phyloP scores from a whole-genome alignment of 2,888 invertebrate species.

The Proisotoma minuta region DNA sequence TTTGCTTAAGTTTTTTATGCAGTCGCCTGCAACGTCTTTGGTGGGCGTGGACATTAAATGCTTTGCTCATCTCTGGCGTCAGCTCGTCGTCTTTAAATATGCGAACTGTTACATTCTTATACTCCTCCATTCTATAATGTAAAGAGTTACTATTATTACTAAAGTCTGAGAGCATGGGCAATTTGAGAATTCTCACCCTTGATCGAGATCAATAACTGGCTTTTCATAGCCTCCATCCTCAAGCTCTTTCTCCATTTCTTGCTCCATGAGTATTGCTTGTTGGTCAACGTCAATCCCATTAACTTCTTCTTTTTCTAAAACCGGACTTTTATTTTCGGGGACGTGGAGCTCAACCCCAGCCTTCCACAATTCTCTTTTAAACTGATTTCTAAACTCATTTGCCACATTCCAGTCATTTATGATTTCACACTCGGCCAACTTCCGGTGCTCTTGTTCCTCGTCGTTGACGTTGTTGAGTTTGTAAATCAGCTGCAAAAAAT shows the following conservation, averaged over 20 bases:
- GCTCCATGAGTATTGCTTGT: too few relatives aligned
- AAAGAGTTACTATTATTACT: too few relatives aligned
- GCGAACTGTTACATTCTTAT: conserved; percentile 57
- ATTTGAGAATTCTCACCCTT: conserved; percentile 23
- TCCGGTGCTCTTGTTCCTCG: conserved; percentile 30
- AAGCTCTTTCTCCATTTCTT: too few relatives aligned
- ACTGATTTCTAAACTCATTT: conserved; percentile 58
- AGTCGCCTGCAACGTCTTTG: conserved; percentile 57
- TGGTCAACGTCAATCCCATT: too few relatives aligned
- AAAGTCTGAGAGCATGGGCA: too few relatives aligned
- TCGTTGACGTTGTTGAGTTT: conserved; percentile 54
- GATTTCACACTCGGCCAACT: conserved; percentile 65
- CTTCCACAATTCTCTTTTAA: conserved; percentile 57
- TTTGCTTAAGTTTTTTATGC: conserved; percentile 50
- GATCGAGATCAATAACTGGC: conserved; percentile 38
- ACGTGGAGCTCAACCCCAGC: conserved; percentile 38
- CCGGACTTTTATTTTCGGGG: conserved; percentile 28
- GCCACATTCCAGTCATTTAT: conserved; percentile 57
- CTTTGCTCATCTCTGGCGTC: conserved; percentile 55
- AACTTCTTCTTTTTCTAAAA: conserved; percentile 10
- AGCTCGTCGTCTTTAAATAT: conserved; percentile 55
- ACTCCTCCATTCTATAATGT: conserved; percentile 40
- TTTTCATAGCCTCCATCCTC: too few relatives aligned
- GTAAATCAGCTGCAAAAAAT: conserved; percentile 67
- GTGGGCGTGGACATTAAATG: conserved; percentile 60